Base-by-base conservation (phyloP, 2,797 vertebrate species). In the Enteromius afrohamiltoni region DNA sequence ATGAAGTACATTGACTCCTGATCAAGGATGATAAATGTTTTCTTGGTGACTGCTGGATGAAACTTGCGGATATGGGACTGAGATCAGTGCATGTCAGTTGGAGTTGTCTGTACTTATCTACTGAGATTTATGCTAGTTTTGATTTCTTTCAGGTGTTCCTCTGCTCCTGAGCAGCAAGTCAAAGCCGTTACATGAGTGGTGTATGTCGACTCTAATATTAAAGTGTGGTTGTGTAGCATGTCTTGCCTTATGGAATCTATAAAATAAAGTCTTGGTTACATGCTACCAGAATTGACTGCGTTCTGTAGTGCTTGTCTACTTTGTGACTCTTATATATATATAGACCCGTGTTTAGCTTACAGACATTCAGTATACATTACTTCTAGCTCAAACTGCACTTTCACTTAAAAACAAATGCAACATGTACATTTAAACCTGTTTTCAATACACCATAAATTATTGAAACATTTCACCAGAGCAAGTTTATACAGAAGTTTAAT, bases 31-130 rank as follows among this genome's bases (percentile, higher is more conserved):
- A 98, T 0, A 42, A 42, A 42, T 37, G 4, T n/a, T 77, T 76
- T 88, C 53, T 87, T 86, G 89, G 89, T 89, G 96, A 97, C 97
- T 92, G 94, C 13, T 96, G 98, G 95, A 98, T 99, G 98, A 99
- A 91, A 87, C 94, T 93, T 95, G 96, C 96, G 97, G 98, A 99
- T 99, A 99, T 99, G 98, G 98, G 97, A 95, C 97, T 98, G 98
- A 99, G 96, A 95, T 96, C n/a, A 19, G 4, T 37, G 3, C 40
- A 42, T 42, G 40, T 42, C 40, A 42, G 9, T 42, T 42, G 40
- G 40, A 42, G 40, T 3, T 42, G 40, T 42, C 2, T 10, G 9
- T 10, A 42, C 40, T 10, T 42, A n/a, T 42, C 40, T 10, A 42
- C 40, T 42, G 40, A 42, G 10, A 21, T 29, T 75, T 1, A 37